phyloP scores from a whole-genome alignment of 1,140 invertebrate species.

The Rhysida immarginata region DNA sequence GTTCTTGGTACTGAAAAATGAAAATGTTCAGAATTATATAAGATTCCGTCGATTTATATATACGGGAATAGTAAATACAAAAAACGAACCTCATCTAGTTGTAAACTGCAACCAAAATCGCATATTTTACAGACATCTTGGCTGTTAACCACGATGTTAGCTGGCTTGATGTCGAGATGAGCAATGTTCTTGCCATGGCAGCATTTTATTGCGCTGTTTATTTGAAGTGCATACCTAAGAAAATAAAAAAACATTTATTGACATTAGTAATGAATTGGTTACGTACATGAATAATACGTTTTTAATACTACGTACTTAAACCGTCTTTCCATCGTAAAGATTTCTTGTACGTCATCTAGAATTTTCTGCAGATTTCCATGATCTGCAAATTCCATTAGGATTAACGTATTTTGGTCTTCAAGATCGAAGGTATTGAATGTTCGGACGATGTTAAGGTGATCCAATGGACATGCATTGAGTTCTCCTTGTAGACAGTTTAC shows the following conservation, averaged over 20 bases:
- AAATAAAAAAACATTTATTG: neutral
- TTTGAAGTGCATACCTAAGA: constrained; percentile 27
- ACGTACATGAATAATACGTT: constrained; percentile 12
- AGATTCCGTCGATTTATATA: too few species aligned
- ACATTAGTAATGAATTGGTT: neutral
- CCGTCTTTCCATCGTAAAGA: constrained; percentile 5
- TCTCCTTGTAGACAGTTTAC: constrained; percentile 31
- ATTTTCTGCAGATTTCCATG: constrained; percentile 23
- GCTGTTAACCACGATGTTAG: constrained; percentile 40
- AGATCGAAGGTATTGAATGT: constrained; percentile 25
- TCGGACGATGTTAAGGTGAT: constrained; percentile 40
- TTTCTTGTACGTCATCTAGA: constrained; percentile 19
- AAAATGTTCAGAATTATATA: too few species aligned
- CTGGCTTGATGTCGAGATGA: constrained; percentile 74
- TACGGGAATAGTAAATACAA: too few species aligned
- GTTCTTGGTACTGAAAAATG: neutral
- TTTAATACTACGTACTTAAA: constrained; percentile 13
- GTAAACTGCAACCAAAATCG: constrained; percentile 50
- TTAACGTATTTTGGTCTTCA: constrained; percentile 20
- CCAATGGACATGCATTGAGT: constrained; percentile 32
- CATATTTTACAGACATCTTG: constrained; percentile 47
- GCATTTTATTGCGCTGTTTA: constrained; percentile 46
- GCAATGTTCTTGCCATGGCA: constrained; percentile 54
- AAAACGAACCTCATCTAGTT: constrained; percentile 20
- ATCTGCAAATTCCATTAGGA: constrained; percentile 29